Evolutionary conservation across 2,888 invertebrate species (phyloP), one percentile per base, ranked within the genome.

Genomic region (Eupithecia exiguata): DNA sequence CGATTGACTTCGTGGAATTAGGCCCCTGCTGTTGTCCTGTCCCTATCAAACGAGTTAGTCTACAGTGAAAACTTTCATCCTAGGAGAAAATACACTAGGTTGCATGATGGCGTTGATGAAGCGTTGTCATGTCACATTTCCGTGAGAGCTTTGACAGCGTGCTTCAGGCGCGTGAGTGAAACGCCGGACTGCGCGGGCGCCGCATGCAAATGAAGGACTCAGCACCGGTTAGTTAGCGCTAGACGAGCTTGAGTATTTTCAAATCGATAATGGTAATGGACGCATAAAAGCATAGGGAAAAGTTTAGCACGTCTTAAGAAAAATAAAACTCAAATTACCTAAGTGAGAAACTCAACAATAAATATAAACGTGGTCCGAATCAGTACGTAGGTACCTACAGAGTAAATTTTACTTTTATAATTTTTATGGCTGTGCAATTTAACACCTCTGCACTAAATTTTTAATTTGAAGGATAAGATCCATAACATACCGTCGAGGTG

Each of bases 161-260:
- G 79, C 72, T 72, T 21, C 73, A 67, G 77, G 75, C 71, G 81
- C 82, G 82, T 83, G 82, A 86, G 84, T 83, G 83, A 86, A 86
- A 85, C 77, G 78, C 71, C 71, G 74, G 72, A 74, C 79, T 78
- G 80, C 78, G 83, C 86, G 73, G 75, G 80, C 77, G 80, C 81
- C 78, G 82, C 79, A 87, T 85, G 85, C 83, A 84, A 86, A 88
- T 87, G 77, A 81, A 77, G 75, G 78, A 76, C 72, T 61, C 72
- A n/a, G 76, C 79, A 79, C 78, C 76, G 78, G 79, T 82, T 79
- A 77, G 76, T 78, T 66, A 66, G 65, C 36, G 36, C 66, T 40
- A 43, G 66, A 43, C 21, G 38, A 38, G 38, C 40, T 40, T 66
- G 40, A 25, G 66, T 43, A 66, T 38, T 35, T 38, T 36, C 12